A percentile compares a stretch with the other conserved stretches of the same genome.
phyloP scores from a whole-genome alignment of 2,797 vertebrate species.

The Tragopan temminckii region DNA sequence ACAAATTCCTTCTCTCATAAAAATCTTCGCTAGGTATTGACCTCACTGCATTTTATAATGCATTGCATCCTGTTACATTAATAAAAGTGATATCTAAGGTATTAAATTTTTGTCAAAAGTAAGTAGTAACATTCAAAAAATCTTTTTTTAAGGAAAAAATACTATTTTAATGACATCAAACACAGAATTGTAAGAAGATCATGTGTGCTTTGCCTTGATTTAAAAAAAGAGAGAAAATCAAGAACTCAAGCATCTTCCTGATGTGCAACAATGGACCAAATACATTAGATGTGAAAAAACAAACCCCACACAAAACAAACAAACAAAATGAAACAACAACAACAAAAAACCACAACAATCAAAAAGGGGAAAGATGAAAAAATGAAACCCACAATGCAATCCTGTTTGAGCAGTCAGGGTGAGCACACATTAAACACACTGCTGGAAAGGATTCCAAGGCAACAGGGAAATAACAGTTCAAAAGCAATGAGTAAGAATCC shows the following conservation, averaged over 20 bases:
- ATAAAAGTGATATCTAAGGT: conserved; percentile 34
- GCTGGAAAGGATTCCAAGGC: neutral
- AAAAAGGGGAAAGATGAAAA: neutral
- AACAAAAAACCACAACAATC: neutral
- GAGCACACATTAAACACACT: neutral
- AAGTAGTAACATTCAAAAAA: conserved; percentile 32
- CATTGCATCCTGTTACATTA: neutral
- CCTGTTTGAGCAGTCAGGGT: neutral
- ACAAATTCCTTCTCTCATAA: conserved; percentile 15
- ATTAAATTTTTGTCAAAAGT: conserved; percentile 31
- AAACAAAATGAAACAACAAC: neutral
- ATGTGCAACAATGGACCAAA: conserved; percentile 15
- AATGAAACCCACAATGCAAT: neutral
- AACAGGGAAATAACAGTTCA: neutral
- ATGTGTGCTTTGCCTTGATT: neutral
- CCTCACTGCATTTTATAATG: conserved; percentile 16
- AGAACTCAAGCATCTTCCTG: neutral
- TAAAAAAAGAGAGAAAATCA: neutral
- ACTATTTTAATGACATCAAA: conserved; percentile 34
- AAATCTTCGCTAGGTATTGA: conserved; percentile 16
- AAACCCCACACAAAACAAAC: neutral
- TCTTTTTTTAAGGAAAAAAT: conserved; percentile 30
- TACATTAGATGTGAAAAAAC: conserved; percentile 14
- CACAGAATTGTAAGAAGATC: conserved; percentile 3
- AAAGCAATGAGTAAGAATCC: neutral